Percentiles rank a stretch among this genome's conserved stretches.
phyloP scores from a whole-genome alignment of 2,888 invertebrate genomes.

The Cosmia pyralina region DNA sequence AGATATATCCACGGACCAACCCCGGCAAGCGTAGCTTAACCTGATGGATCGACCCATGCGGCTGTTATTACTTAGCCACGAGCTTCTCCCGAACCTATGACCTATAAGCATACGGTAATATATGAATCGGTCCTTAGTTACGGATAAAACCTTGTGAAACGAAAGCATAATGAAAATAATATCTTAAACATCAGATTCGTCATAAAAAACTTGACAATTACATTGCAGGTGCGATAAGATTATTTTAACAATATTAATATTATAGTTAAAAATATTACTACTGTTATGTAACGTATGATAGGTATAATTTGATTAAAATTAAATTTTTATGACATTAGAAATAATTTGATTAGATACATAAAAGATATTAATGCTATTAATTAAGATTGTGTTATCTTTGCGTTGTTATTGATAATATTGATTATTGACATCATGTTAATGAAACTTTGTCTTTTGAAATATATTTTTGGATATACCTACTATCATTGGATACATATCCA shows the following conservation, averaged over 20 bases:
- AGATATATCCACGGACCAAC: too few species aligned
- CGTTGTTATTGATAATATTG: conserved; percentile 16
- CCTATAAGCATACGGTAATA: too few species aligned
- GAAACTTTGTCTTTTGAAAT: conserved; percentile 46
- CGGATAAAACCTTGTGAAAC: background rate
- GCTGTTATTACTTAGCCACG: too few species aligned
- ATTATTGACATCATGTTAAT: conserved; percentile 4
- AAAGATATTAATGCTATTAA: conserved; percentile 75
- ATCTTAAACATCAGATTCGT: conserved; percentile 34
- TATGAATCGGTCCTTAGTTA: background rate
- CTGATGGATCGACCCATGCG: too few species aligned
- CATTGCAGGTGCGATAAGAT: conserved; percentile 50
- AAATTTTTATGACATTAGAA: conserved; percentile 52
- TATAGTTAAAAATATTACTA: conserved; percentile 26
- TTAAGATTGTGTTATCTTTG: conserved; percentile 60
- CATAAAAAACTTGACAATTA: conserved; percentile 31
- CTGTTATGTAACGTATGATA: conserved; percentile 47
- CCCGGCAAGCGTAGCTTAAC: too few species aligned
- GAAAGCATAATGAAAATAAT: conserved; percentile 4
- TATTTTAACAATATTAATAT: conserved; percentile 31
- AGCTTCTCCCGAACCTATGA: too few species aligned
- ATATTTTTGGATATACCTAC: background rate
- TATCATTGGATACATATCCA: too few species aligned
- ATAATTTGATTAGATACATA: conserved; percentile 77
- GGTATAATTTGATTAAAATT: conserved; percentile 51